Conservation (phyloP, 2,797 vertebrate species). For the Chaetodon trifasciatus region DNA sequence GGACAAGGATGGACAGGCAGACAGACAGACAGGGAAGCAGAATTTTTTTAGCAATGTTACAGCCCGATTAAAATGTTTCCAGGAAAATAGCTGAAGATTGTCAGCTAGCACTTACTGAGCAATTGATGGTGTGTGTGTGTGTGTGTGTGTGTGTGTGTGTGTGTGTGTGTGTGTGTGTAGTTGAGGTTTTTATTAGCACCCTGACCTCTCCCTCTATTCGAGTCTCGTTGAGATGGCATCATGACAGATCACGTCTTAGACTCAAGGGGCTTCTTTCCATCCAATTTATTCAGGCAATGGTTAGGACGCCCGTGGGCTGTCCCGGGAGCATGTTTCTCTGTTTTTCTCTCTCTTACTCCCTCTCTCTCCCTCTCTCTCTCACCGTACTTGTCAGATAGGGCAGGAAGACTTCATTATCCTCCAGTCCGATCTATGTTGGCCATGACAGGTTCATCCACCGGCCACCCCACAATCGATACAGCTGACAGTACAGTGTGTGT, state of each 20-base stretch:
- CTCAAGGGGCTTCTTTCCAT: constrained; percentile 79
- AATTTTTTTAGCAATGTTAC: constrained; percentile 15
- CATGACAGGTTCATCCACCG: constrained; percentile 85
- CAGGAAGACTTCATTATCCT: constrained; percentile 88
- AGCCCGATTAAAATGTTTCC: constrained; percentile 63
- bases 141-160: constrained; percentile 30
- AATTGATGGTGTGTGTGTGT: constrained; percentile 30
- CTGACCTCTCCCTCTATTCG: constrained; percentile 61
- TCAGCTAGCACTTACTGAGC: constrained; percentile 47
- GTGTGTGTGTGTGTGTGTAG: constrained; percentile 23
- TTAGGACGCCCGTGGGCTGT: constrained; percentile 72
- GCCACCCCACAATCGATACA: constrained; percentile 82
- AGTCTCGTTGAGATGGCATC: constrained; percentile 80
- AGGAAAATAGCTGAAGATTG: constrained; percentile 51
- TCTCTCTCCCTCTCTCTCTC: constrained; percentile 8
- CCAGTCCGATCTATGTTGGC: constrained; percentile 83
- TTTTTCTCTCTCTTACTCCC: constrained; percentile 45
- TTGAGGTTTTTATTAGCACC: constrained; percentile 70
- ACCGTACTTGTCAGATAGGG: constrained; percentile 76
- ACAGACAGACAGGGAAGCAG: not conserved
- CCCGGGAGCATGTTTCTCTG: constrained; percentile 70
- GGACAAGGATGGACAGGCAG: not conserved
- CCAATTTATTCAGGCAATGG: constrained; percentile 81
- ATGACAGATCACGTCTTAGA: constrained; percentile 80
- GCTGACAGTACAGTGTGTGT: constrained; percentile 75